These are phyloP conservation scores for Drosophila navojoa DNA, from an alignment of 1,140 invertebrate species.

Conservation along the genomic window DNA sequence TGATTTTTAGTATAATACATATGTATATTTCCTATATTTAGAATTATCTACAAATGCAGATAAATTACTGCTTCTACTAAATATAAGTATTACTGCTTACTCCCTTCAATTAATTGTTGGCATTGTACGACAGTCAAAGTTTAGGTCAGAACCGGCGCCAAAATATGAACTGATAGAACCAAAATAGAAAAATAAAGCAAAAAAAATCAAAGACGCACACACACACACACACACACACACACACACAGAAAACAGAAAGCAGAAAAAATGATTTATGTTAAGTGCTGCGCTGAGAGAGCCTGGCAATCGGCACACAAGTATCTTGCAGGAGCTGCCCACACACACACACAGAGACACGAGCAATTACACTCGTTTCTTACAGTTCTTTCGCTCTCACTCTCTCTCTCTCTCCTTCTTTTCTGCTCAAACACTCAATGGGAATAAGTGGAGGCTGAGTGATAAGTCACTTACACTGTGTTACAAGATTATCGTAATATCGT, in stretches of 20 bases:
- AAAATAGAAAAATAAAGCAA: constrained; percentile 22
- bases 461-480: neutral
- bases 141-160: constrained; percentile 33
- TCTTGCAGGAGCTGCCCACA: constrained; percentile 23
- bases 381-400: constrained; percentile 1
- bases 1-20: no score
- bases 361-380: constrained; percentile 26
- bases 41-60: no score
- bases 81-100: neutral
- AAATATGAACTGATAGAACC: constrained; percentile 24
- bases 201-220: no score
- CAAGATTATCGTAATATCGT: neutral
- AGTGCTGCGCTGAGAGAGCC: constrained; percentile 20
- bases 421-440: neutral
- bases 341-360: constrained; percentile 17
- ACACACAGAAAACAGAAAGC: no score
- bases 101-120: neutral
- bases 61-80: no score
- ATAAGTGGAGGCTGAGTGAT: constrained; percentile 12
- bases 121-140: constrained; percentile 18
- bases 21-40: no score
- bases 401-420: constrained; percentile 14
- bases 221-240: no score
- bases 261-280: constrained; percentile 31
- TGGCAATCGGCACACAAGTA: constrained; percentile 7